Base-by-base conservation (phyloP, 2,113 vertebrate genomes). In the Trochalopteron elliotii region DNA sequence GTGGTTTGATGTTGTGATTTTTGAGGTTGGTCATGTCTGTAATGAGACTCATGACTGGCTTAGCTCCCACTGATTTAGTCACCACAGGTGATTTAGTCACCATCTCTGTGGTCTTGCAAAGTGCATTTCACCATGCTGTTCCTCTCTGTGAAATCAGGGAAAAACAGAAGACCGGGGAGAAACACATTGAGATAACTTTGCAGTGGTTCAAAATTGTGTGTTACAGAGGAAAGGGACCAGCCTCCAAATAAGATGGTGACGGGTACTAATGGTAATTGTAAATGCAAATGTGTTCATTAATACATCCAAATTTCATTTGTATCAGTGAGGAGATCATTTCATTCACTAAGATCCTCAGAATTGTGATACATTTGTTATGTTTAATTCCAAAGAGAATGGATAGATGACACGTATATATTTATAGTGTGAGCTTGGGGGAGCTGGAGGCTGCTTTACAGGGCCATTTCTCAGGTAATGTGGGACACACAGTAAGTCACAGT, bases 171-270 rank as follows among this genome's bases (percentile, higher is more conserved):
- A 45, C 20, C 45, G 21, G 45, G 45, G 47, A 49, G 68, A 72
- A 80, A 47, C 11, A 31, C 2, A n/a, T 5, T 50, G 25, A 52
- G 39, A 15, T 64, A 14, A 33, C 28, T 61, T 55, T 39, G 23
- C 27, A 76, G 2, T 56, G 22, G 17, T 45, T 80, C 24, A 35
- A 40, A 77, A 40, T 31, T 0, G 0, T 53, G 0, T 20, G 22
- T 47, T 64, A 15, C 4, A n/a, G 30, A 57, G 40, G 11, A 56
- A 24, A 23, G 15, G 24, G 24, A 35, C 70, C 24, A 40, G 42
- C 42, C 24, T 65, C 50, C 57, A 19, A 2, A 0, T 49, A 24
- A n/a, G 24, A 40, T 40, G 15, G 30, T 8, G 3, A n/a, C 0
- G 1, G 20, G 10, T 57, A 30, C 20, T 30, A 12, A 9, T n/a